Percentiles rank a stretch among this genome's conserved stretches.
Conservation (phyloP, 1,140 invertebrate genomes). For the Myzus persicae region DNA sequence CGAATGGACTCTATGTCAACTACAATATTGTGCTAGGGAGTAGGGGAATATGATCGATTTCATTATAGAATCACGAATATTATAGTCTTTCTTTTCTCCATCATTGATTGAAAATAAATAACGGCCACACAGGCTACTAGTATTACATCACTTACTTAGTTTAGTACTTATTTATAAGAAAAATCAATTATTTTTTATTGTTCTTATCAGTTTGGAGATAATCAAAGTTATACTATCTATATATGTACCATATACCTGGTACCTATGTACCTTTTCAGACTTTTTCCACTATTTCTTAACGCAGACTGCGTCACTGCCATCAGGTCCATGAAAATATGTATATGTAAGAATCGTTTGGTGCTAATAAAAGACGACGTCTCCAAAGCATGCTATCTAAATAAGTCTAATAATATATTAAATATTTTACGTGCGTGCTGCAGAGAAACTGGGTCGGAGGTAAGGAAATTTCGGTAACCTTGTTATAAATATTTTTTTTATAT, state of each 20-base stretch:
- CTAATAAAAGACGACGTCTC: neutral
- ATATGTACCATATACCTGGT: neutral
- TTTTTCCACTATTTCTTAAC: neutral
- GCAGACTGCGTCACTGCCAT: neutral
- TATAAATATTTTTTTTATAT: neutral
- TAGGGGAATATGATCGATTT: neutral
- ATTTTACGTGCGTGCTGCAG: neutral
- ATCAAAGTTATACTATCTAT: neutral
- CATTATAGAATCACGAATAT: neutral
- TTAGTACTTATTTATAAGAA: neutral
- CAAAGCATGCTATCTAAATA: neutral
- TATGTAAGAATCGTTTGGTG: neutral
- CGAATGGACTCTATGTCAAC: too few species aligned
- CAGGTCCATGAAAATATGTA: neutral
- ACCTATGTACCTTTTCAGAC: neutral
- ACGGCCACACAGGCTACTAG: too few species aligned
- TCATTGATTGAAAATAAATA: too few species aligned
- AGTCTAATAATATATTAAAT: slow-evolving; percentile 17
- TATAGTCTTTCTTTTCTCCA: too few species aligned
- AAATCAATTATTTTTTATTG: neutral
- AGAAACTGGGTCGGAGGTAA: neutral
- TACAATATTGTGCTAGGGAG: too few species aligned
- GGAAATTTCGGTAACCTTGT: neutral
- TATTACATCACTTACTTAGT: too few species aligned
- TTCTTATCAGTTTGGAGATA: neutral